Percentiles rank a stretch among this genome's conserved stretches.
Evolutionary conservation across 2,797 vertebrate species (phyloP).

Genomic region (Rhodeus uyekii): DNA sequence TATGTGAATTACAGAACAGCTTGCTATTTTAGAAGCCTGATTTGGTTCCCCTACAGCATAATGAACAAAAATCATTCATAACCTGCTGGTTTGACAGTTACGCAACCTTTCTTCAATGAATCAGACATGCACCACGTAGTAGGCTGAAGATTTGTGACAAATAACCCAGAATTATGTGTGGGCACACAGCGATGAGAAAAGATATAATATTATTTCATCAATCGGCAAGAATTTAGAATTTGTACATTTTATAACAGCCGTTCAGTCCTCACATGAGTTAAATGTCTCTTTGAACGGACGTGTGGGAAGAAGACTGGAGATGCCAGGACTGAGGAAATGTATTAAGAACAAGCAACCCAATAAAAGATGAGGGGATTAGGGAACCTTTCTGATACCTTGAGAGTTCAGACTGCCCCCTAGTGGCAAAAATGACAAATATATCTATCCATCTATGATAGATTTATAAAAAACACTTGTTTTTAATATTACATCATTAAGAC

Average conservation of each 20-base stretch:
- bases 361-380: neutral
- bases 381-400: neutral
- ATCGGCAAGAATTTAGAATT: neutral
- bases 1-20: conserved; percentile 22
- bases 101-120: conserved; percentile 32
- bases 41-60: conserved; percentile 35
- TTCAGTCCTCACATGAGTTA: neutral
- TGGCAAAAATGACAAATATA: conserved; percentile 28
- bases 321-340: conserved; percentile 17
- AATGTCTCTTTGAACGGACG: conserved; percentile 21
- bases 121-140: conserved; percentile 34
- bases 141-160: conserved; percentile 39
- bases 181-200: conserved; percentile 17
- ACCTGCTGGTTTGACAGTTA: conserved; percentile 26
- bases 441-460: too few species aligned
- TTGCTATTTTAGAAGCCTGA: conserved; percentile 24
- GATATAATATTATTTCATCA: neutral
- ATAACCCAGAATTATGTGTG: conserved; percentile 27
- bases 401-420: conserved; percentile 53
- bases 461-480: too few species aligned
- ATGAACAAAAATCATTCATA: conserved; percentile 44
- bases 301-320: conserved; percentile 1
- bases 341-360: conserved; percentile 1
- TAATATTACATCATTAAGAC: neutral
- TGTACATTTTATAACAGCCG: neutral